phyloP scores from a whole-genome alignment of 1,140 invertebrate genomes.

The Proctacanthus coquilletti region DNA sequence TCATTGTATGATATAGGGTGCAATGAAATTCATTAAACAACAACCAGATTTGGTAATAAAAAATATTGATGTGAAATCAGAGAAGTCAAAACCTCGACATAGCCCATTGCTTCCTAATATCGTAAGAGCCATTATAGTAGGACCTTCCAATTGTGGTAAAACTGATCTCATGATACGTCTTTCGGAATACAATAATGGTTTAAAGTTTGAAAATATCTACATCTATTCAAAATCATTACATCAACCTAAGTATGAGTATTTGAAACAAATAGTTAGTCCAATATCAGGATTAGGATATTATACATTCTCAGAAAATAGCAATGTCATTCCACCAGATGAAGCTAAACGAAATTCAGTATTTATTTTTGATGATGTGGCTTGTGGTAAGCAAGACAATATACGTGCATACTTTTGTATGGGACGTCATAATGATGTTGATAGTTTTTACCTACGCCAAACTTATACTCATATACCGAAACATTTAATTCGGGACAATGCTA shows the following conservation, averaged over 20 bases:
- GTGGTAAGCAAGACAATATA: conserved; percentile 21
- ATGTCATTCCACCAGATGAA: conserved; percentile 10
- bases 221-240: conserved; percentile 17
- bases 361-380: conserved; percentile 29
- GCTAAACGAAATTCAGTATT: conserved; percentile 16
- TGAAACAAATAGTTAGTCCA: conserved; percentile 10
- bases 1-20: no score
- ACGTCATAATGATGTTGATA: conserved; percentile 23
- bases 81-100: no score
- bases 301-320: conserved; percentile 7
- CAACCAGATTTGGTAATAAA: no score
- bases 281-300: conserved; percentile 11
- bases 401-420: conserved; percentile 26
- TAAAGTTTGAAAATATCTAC: conserved; percentile 25
- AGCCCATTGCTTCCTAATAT: conserved; percentile 15
- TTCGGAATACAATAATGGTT: conserved; percentile 19
- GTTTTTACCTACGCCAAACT: conserved; percentile 28
- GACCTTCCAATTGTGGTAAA: conserved; percentile 23
- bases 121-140: conserved; percentile 15
- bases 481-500: conserved; percentile 26
- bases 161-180: conserved; percentile 23
- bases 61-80: no score
- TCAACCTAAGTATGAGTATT: conserved; percentile 18
- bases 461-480: conserved; percentile 28
- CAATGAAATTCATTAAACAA: no score